Evolutionary conservation across 2,797 vertebrate genomes (phyloP).

Genomic region (Chloroceryle inda): DNA sequence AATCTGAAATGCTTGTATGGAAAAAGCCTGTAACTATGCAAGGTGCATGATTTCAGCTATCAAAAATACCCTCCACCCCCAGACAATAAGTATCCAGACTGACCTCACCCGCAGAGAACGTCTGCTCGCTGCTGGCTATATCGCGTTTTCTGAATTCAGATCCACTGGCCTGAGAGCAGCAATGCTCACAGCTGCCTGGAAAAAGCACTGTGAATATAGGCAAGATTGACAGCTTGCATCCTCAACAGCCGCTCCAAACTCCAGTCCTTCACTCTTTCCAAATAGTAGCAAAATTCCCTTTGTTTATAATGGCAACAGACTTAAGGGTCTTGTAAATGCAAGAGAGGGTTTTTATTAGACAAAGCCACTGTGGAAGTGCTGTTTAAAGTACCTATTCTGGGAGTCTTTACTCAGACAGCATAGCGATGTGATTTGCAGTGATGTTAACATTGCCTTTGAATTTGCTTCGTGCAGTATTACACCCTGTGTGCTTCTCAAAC

Average conservation of each 20-base stretch:
- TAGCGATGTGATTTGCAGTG: not conserved
- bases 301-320: not conserved
- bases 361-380: not conserved
- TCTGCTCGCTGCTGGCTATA: fast-evolving
- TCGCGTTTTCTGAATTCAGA: not conserved
- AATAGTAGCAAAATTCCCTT: not conserved
- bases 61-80: conserved; percentile 20
- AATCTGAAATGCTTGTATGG: not conserved
- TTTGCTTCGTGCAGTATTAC: not conserved
- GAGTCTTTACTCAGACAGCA: not conserved
- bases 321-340: not conserved
- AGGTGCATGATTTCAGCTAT: conserved; percentile 1
- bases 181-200: conserved; percentile 20
- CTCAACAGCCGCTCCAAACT: not conserved
- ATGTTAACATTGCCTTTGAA: not conserved
- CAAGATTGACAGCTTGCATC: conserved; percentile 6
- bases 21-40: not conserved
- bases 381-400: not conserved
- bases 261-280: not conserved
- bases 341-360: not conserved
- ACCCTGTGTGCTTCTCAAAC: not conserved
- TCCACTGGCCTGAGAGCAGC: not conserved
- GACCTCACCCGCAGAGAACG: not conserved
- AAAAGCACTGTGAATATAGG: not conserved
- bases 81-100: not conserved